Evolutionary conservation across 2,797 vertebrate genomes (phyloP).

Genomic region (Miichthys miiuy): DNA sequence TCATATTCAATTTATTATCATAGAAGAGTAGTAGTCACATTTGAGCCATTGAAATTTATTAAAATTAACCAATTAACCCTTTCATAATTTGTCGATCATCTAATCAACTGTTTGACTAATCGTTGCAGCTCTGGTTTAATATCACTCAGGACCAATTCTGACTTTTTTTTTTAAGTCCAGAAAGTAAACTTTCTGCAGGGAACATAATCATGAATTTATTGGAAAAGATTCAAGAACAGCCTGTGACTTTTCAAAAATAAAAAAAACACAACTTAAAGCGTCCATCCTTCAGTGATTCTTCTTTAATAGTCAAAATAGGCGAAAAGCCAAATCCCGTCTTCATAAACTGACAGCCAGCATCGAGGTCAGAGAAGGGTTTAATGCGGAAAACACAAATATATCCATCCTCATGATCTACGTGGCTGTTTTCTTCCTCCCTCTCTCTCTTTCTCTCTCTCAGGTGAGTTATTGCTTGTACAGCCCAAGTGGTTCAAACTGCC

Average conservation of each 20-base stretch:
- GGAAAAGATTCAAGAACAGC: background rate
- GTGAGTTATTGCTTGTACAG: slow-evolving; percentile 34
- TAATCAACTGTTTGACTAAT: background rate
- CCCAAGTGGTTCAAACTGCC: slow-evolving; percentile 16
- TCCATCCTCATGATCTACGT: slow-evolving; percentile 20
- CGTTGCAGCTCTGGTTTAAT: background rate
- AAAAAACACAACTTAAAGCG: background rate
- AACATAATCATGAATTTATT: background rate
- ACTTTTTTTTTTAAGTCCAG: background rate
- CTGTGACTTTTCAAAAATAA: background rate
- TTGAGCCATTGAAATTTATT: too few relatives aligned
- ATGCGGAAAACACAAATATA: slow-evolving; percentile 3
- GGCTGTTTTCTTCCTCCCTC: background rate
- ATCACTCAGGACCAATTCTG: too few relatives aligned
- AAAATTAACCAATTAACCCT: too few relatives aligned
- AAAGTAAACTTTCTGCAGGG: background rate
- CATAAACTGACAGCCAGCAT: slow-evolving; percentile 23
- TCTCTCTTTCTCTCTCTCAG: too few relatives aligned
- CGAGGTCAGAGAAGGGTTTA: slow-evolving; percentile 5
- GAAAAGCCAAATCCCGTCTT: background rate
- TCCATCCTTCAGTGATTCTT: background rate
- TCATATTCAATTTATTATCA: too few relatives aligned
- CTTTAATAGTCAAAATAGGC: background rate
- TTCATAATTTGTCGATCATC: too few relatives aligned
- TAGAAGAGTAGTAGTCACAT: too few relatives aligned